Evolutionary conservation across 2,797 vertebrate genomes (phyloP), one percentile per base, ranked within the genome.

Genomic region (Nannoperca australis): DNA sequence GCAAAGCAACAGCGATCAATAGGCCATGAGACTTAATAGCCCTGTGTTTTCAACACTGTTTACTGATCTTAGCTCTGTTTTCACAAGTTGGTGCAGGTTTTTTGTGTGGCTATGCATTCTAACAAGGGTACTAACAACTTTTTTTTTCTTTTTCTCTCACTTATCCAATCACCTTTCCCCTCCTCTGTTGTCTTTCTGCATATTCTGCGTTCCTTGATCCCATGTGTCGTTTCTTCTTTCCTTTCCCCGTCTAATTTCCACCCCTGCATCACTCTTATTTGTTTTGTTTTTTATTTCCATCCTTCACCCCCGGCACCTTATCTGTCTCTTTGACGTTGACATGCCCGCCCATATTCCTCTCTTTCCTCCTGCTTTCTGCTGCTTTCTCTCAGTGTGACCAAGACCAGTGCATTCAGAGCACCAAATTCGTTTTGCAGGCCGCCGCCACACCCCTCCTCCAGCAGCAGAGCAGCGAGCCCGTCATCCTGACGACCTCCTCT

Each of bases 401-500:
- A 96, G 97, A 99, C 95, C 97, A 99, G 96, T 99, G 97, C 96
- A 98, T 99, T 97, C 97, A 99, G 96, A 97, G 97, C 97, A 99
- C 97, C 94, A 99, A 99, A 98, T 98, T 98, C 96, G 97, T 99
- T 97, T 98, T 99, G 93, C 98, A 99, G 97, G 98, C 97, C 2
- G 97, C 98, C 45, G 94, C 98, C 93, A 98, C 97, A 0, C 97
- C 98, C 17, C 93, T 99, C 88, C 96, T 99, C 90, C 93, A 93
- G 89, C 98, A 99, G 95, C 94, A 91, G 85, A 97, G 95, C 95
- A 97, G 93, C 56, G 98, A 98, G 87, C 95, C 97, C 14, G 95
- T 96, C 88, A 94, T 96, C 93, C 92, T 95, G 91, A 94, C 95
- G 0, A 10, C 92, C 22, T 84, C 90, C 22, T 67, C 90, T 0